Conservation (phyloP, 2,113 vertebrate genomes). For the Corythaixoides concolor region DNA sequence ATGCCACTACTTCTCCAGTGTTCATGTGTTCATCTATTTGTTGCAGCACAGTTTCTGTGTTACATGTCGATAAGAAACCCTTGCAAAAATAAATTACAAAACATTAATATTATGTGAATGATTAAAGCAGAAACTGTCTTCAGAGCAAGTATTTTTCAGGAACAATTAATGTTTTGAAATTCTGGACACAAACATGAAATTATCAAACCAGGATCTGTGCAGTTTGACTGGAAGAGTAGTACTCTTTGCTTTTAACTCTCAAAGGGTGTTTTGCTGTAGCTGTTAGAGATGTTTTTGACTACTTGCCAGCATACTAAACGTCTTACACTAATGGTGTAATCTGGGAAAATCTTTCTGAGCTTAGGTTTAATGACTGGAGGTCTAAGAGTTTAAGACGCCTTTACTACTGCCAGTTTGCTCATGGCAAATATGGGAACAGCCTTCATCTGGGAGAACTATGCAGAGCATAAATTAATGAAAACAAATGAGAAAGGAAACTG, state of each 20-base stretch:
- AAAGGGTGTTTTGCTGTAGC: background rate
- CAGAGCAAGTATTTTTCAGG: background rate
- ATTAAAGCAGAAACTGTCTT: background rate
- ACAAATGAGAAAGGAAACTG: background rate
- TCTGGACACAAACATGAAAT: background rate
- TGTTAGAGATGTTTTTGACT: background rate
- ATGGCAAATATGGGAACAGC: background rate
- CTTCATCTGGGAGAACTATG: background rate
- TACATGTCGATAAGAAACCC: slow-evolving; percentile 82
- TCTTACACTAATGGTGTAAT: background rate
- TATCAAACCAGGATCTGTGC: background rate
- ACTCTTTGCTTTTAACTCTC: background rate
- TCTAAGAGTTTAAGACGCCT: background rate
- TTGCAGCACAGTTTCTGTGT: slow-evolving; percentile 78
- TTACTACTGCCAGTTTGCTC: background rate
- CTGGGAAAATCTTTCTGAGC: background rate
- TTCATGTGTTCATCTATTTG: slow-evolving; percentile 87
- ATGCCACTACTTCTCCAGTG: slow-evolving; percentile 83
- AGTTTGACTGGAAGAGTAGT: background rate
- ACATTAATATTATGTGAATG: background rate
- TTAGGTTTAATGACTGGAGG: background rate
- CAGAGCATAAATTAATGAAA: background rate
- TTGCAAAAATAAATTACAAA: slow-evolving; percentile 38
- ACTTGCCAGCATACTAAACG: background rate
- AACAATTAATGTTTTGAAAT: background rate